phyloP scores from a whole-genome alignment of 2,888 invertebrate genomes.

The Caenorhabditis afra region DNA sequence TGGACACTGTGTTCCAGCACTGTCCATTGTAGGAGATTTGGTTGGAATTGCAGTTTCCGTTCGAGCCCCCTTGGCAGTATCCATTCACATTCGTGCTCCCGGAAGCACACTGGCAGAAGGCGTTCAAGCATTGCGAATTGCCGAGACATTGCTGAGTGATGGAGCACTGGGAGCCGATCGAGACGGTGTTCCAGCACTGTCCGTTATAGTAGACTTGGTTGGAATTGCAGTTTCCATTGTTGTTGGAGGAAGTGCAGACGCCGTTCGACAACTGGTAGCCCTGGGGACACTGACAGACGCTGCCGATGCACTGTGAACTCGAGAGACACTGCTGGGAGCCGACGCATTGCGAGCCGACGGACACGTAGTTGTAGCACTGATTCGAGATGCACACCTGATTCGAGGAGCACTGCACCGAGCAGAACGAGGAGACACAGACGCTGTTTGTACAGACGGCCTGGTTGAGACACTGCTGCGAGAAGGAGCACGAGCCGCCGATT shows the following conservation, averaged over 20 bases:
- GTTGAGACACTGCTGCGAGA: constrained; percentile 66
- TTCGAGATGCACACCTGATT: constrained; percentile 58
- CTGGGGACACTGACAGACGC: constrained; percentile 51
- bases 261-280: constrained; percentile 35
- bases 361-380: constrained; percentile 53
- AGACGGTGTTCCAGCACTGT: constrained; percentile 27
- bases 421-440: constrained; percentile 42
- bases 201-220: constrained; percentile 39
- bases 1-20: constrained; percentile 58
- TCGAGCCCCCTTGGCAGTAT: neutral
- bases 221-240: constrained; percentile 16
- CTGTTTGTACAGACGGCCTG: constrained; percentile 55
- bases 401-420: constrained; percentile 32
- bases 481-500: constrained; percentile 64
- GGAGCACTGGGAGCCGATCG: constrained; percentile 56
- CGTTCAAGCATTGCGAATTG: constrained; percentile 33
- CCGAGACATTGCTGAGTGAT: constrained; percentile 63
- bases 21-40: constrained; percentile 31
- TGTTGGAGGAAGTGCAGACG: constrained; percentile 44
- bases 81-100: constrained; percentile 19
- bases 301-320: constrained; percentile 51
- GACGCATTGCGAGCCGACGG: constrained; percentile 45
- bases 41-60: constrained; percentile 20
- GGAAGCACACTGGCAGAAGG: constrained; percentile 31
- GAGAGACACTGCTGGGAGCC: constrained; percentile 57